Evolutionary conservation across 2,888 invertebrate genomes (phyloP).

Genomic region (Acrocera orbiculus): DNA sequence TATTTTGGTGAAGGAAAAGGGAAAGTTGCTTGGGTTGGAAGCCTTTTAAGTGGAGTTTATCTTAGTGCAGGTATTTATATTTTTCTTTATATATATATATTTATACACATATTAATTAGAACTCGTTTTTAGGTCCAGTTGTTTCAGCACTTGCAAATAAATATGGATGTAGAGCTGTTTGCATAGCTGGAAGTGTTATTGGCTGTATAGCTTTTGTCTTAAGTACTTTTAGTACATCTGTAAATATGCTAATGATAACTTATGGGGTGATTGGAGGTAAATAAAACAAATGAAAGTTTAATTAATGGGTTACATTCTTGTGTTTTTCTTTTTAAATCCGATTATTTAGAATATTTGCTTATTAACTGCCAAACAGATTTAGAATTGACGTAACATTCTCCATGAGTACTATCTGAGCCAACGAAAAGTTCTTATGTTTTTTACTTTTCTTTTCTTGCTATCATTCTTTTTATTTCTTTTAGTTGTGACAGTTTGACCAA

Average conservation of each 20-base stretch:
- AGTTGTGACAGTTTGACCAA: no score
- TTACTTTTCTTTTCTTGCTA: no score
- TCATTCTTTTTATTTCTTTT: no score
- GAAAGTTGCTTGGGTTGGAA: conserved; percentile 85
- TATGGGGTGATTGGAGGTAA: conserved; percentile 87
- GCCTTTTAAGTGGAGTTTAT: conserved; percentile 88
- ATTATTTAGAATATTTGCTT: no score
- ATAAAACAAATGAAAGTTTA: conserved; percentile 12
- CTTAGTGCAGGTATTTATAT: conserved; percentile 57
- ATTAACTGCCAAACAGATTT: no score
- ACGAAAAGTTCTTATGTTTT: no score
- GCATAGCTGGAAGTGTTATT: conserved; percentile 77
- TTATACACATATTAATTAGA: background rate
- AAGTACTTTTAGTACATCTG: conserved; percentile 70
- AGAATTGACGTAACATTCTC: no score
- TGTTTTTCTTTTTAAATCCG: no score
- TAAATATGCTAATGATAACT: conserved; percentile 77
- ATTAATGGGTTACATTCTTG: no score
- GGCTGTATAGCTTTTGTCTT: conserved; percentile 71
- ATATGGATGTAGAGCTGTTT: conserved; percentile 86
- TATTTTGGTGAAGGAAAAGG: conserved; percentile 75
- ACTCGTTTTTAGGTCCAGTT: conserved; percentile 50
- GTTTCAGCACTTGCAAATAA: conserved; percentile 93
- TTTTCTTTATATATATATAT: background rate
- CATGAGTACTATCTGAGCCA: no score